Evolutionary conservation across 2,113 vertebrate genomes (phyloP), one percentile per base, ranked within the genome.

Genomic region (Emydocephalus ijimae): DNA sequence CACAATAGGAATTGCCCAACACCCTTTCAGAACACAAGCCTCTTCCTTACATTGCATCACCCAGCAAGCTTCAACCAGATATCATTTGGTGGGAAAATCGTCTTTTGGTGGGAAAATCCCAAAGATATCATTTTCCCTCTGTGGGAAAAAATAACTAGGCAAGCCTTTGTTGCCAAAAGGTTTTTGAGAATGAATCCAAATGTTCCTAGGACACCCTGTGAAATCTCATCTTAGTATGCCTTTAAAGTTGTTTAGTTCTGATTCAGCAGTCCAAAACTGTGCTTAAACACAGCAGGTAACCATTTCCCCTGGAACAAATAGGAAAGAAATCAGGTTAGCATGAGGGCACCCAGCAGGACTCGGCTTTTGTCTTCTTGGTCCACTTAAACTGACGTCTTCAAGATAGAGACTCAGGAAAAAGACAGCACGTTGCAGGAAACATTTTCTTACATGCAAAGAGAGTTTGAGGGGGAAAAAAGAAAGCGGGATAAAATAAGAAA

Each of bases 371-470:
- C 97, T 98, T 95, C 96, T 98, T 97, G 94, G 97, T 98, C 97
- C 97, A 94, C 95, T 96, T 95, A 98, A 98, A 98, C 94, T 94
- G 97, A 98, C 98, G 98, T 98, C 96, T 97, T 97, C 95, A 96
- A 97, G 96, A 97, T 96, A 98, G 97, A 97, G 96, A 97, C 96
- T 98, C 93, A 55, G 97, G 96, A 96, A 98, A 97, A 98, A 97
- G 96, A 94, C 97, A 98, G 98, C 97, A 98, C 98, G 98, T 98
- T 98, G 97, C 95, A 96, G 95, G 94, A 98, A 98, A 98, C 97
- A 98, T 97, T 95, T 98, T 98, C 97, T 97, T 97, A 97, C 97
- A 98, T 98, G 96, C 97, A 97, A 97, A 97, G 96, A 97, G 94
- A 97, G 95, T 92, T 96, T 97, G 97, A 96, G 52, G 11, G 56